These are phyloP conservation scores for Tiliacea citrago DNA, from an alignment of 2,888 invertebrate genomes.

Conservation along the genomic window DNA sequence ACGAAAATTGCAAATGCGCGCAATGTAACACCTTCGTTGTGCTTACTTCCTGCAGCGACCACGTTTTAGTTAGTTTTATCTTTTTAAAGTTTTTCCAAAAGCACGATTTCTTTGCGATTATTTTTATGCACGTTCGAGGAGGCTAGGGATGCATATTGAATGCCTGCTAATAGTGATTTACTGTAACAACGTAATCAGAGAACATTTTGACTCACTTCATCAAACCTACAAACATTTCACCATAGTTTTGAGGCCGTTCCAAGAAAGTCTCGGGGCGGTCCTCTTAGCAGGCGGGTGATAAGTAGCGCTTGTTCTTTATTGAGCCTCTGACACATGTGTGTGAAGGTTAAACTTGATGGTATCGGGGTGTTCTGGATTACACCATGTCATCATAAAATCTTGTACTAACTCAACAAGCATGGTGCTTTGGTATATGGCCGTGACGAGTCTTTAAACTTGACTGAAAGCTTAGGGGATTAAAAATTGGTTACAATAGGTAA, in stretches of 20 bases:
- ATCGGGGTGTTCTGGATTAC: slow-evolving; percentile 12
- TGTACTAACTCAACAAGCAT: not conserved
- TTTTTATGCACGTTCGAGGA: too few species aligned
- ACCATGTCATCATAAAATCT: slow-evolving; percentile 15
- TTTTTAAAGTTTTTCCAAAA: not conserved
- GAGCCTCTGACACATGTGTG: slow-evolving; percentile 49
- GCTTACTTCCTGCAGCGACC: not conserved
- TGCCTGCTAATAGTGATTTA: not conserved
- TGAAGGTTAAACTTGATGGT: slow-evolving; percentile 36
- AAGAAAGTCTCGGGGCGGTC: slow-evolving; percentile 63
- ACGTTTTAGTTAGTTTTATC: not conserved
- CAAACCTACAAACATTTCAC: slow-evolving; percentile 21
- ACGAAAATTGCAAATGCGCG: too few species aligned
- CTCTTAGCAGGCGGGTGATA: slow-evolving; percentile 70
- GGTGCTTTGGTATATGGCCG: too few species aligned
- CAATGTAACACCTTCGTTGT: not conserved
- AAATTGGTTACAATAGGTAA: not conserved
- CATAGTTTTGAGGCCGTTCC: slow-evolving; percentile 47
- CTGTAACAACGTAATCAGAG: not conserved
- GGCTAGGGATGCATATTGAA: not conserved
- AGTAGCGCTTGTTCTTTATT: slow-evolving; percentile 66
- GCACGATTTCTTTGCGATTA: not conserved
- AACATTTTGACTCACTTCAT: slow-evolving; percentile 32
- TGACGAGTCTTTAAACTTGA: not conserved
- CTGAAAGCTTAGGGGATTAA: not conserved